Evolutionary conservation across 2,888 invertebrate species (phyloP).

Genomic region (Psylliodes chrysocephalus): DNA sequence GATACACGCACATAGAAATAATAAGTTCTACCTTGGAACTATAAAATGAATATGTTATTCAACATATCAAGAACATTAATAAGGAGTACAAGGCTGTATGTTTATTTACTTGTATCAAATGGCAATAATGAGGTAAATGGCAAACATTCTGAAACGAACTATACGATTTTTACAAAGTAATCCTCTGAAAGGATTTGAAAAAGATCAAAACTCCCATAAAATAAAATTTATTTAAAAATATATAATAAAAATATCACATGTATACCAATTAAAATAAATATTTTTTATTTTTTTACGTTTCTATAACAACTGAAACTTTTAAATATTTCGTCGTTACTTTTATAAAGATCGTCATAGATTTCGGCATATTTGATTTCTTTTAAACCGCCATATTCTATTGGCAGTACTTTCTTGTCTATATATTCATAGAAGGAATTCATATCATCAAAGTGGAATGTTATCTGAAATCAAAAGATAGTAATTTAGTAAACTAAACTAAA

Average conservation of each 20-base stretch:
- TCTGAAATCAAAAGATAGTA: constrained; percentile 53
- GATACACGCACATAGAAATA: too few species aligned
- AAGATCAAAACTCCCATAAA: not conserved
- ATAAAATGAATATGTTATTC: too few species aligned
- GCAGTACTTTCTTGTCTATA: constrained; percentile 65
- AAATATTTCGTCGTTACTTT: constrained; percentile 50
- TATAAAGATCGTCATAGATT: constrained; percentile 49
- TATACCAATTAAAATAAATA: not conserved
- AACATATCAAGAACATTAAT: too few species aligned
- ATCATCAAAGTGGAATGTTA: constrained; percentile 68
- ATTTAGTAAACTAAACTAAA: too few species aligned
- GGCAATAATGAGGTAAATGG: too few species aligned
- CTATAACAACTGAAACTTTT: constrained; percentile 49
- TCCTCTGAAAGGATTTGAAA: too few species aligned
- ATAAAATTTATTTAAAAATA: not conserved
- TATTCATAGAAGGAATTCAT: constrained; percentile 66
- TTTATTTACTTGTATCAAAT: too few species aligned
- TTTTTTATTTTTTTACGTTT: constrained; percentile 1
- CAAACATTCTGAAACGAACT: too few species aligned
- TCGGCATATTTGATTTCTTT: constrained; percentile 49
- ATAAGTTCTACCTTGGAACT: too few species aligned
- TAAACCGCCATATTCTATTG: constrained; percentile 71
- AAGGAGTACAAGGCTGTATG: too few species aligned
- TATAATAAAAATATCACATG: not conserved
- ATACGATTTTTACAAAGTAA: too few species aligned